A percentile compares a stretch with the other conserved stretches of the same genome.
Conservation (phyloP, 2,888 invertebrate species). For the Orthosia gothica region DNA sequence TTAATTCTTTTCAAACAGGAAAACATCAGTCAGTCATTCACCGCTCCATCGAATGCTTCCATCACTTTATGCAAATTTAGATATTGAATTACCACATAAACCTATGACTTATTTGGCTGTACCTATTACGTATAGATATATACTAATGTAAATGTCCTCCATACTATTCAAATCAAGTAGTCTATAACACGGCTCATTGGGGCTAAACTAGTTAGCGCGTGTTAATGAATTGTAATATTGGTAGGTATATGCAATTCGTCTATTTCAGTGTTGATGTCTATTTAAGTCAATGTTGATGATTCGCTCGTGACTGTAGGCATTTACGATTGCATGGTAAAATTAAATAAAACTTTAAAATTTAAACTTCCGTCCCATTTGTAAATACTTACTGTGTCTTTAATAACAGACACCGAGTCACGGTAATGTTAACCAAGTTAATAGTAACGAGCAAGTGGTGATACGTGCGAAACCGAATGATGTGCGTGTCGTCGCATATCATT, state of each 20-base stretch:
- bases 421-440: conserved; percentile 15
- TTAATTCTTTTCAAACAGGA: conserved; percentile 20
- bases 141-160: conserved; percentile 43
- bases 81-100: conserved; percentile 36
- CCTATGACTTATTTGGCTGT: conserved; percentile 41
- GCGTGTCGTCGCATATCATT: conserved; percentile 66
- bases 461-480: conserved; percentile 56
- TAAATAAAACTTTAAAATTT: conserved; percentile 9
- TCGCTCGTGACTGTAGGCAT: not conserved
- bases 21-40: conserved; percentile 26
- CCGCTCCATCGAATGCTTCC: conserved; percentile 14
- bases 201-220: conserved; percentile 16
- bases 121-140: conserved; percentile 7
- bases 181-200: conserved; percentile 18
- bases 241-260: not conserved
- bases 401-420: conserved; percentile 6
- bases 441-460: conserved; percentile 41
- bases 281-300: not conserved
- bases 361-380: conserved; percentile 20
- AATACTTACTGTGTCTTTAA: conserved; percentile 14
- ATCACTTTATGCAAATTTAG: conserved; percentile 33
- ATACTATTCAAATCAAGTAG: conserved; percentile 55
- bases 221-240: not conserved
- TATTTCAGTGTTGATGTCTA: not conserved
- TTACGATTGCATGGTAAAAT: not conserved